Conservation (phyloP, 2,797 vertebrate species). For the Masticophis lateralis region DNA sequence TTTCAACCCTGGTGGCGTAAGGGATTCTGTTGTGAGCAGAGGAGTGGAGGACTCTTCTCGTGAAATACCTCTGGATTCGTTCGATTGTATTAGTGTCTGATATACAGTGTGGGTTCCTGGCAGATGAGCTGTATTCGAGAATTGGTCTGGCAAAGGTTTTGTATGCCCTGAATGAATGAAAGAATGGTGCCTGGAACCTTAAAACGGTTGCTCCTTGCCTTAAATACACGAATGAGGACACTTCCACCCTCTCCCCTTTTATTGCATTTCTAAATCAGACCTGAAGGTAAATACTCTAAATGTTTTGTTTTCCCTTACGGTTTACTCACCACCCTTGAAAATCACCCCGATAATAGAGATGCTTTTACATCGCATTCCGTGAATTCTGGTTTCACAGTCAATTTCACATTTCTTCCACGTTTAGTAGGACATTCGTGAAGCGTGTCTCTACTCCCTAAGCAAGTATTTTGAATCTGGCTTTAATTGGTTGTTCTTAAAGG, state of each 20-base stretch:
- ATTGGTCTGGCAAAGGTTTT: too few species aligned
- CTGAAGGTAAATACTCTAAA: neutral
- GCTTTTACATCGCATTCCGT: neutral
- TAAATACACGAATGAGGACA: neutral
- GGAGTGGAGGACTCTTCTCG: too few species aligned
- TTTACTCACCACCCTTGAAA: neutral
- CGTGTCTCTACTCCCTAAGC: neutral
- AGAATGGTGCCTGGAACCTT: too few species aligned
- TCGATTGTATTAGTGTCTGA: too few species aligned
- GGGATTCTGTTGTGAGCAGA: too few species aligned
- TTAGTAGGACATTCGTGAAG: neutral
- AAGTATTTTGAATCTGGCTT: neutral
- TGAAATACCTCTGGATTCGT: too few species aligned
- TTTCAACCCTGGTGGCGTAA: too few species aligned
- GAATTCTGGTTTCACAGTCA: neutral
- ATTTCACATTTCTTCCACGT: neutral
- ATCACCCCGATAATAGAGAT: neutral
- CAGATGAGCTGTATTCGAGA: too few species aligned
- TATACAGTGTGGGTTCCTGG: too few species aligned
- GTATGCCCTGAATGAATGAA: too few species aligned
- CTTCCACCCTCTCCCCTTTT: accelerated
- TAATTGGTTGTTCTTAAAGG: neutral
- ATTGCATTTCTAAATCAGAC: neutral
- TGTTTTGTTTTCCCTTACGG: neutral
- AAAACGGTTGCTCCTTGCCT: neutral